These are phyloP conservation scores for Dromococcyx pavoninus DNA, from an alignment of 2,797 vertebrate genomes.

Conservation along the genomic window DNA sequence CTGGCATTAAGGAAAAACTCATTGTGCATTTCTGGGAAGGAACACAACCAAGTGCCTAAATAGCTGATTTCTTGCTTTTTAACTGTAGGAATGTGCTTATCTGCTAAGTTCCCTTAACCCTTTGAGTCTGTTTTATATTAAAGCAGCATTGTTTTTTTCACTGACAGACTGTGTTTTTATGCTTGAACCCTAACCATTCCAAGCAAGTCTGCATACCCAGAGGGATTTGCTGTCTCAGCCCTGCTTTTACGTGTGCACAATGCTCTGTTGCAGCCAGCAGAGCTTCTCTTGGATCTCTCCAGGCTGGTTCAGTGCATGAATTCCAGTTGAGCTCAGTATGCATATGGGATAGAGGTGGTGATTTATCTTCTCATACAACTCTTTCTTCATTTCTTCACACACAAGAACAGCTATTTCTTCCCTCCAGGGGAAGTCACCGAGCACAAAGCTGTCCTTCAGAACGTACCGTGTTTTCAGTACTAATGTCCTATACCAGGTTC, in stretches of 20 bases:
- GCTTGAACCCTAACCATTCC: not conserved
- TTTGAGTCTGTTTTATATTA: not conserved
- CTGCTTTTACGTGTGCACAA: not conserved
- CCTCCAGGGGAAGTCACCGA: not conserved
- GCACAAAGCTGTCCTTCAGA: slow-evolving; percentile 4
- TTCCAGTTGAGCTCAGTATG: not conserved
- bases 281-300: not conserved
- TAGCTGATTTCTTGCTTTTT: slow-evolving; percentile 10
- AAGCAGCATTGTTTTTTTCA: not conserved
- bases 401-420: not conserved
- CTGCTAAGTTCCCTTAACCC: not conserved
- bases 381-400: too few relatives aligned
- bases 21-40: not conserved
- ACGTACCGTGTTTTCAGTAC: not conserved
- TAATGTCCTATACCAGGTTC: not conserved
- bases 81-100: not conserved
- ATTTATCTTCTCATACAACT: not conserved
- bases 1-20: not conserved
- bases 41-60: not conserved
- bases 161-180: not conserved
- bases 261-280: not conserved
- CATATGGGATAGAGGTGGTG: not conserved
- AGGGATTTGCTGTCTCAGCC: not conserved
- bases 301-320: not conserved
- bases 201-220: not conserved